These are phyloP conservation scores for Scomber scombrus DNA, from an alignment of 2,113 vertebrate species.

Conservation along the genomic window DNA sequence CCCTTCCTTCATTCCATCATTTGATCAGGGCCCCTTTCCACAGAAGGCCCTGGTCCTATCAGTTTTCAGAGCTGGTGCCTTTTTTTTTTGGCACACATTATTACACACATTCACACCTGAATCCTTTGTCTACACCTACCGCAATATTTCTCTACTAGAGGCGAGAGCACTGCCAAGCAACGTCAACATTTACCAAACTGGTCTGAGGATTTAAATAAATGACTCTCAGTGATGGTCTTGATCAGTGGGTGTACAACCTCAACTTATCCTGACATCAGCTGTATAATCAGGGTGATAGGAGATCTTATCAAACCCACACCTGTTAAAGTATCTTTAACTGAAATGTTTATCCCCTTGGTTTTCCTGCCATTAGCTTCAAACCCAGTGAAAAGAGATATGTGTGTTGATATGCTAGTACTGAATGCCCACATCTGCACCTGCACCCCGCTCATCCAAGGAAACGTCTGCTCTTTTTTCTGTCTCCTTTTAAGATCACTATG, in stretches of 20 bases:
- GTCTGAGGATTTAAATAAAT: neutral
- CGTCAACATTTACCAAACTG: neutral
- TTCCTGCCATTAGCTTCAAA: neutral
- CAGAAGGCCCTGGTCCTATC: constrained; percentile 28
- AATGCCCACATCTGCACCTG: neutral
- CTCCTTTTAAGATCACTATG: neutral
- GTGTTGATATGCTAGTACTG: neutral
- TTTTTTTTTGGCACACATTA: neutral
- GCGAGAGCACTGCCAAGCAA: neutral
- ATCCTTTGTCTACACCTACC: neutral
- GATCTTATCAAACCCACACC: neutral
- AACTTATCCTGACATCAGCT: too few species aligned
- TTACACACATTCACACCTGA: neutral
- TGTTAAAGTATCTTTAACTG: neutral
- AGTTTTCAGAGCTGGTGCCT: constrained; percentile 8
- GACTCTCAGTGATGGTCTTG: neutral
- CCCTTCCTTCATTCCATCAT: constrained; percentile 37
- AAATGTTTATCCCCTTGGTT: neutral
- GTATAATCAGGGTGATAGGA: neutral
- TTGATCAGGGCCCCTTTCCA: constrained; percentile 42
- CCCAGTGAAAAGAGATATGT: neutral
- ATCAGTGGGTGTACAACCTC: neutral
- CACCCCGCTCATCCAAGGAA: too few species aligned
- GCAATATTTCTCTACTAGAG: neutral
- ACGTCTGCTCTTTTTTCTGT: neutral